These are phyloP conservation scores for Chaetodon trifasciatus DNA, from an alignment of 2,797 vertebrate species.

Conservation along the genomic window DNA sequence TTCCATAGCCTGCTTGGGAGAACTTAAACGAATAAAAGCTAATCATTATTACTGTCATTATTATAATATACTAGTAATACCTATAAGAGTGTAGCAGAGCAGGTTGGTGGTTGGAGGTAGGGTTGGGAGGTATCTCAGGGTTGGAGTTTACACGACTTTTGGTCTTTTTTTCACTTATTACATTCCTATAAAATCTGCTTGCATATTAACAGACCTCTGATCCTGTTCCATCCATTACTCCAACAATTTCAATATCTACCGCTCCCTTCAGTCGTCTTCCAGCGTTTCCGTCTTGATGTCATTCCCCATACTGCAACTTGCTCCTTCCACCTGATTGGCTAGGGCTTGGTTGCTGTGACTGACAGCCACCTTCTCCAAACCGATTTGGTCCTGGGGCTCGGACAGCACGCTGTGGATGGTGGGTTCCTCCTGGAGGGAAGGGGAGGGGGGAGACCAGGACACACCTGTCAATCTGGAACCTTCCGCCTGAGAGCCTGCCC, in stretches of 20 bases:
- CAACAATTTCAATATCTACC: slow-evolving; percentile 19
- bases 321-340: slow-evolving; percentile 85
- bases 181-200: slow-evolving; percentile 80
- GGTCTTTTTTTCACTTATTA: slow-evolving; percentile 76
- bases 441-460: slow-evolving; percentile 85
- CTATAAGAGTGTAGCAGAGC: slow-evolving; percentile 75
- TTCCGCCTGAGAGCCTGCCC: slow-evolving; percentile 72
- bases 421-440: slow-evolving; percentile 91
- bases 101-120: slow-evolving; percentile 81
- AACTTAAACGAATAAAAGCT: slow-evolving; percentile 50
- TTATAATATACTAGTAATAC: slow-evolving; percentile 65
- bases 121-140: slow-evolving; percentile 80
- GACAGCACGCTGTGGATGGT: slow-evolving; percentile 86
- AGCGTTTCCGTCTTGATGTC: slow-evolving; percentile 98
- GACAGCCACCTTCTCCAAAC: slow-evolving; percentile 92
- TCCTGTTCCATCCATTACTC: slow-evolving; percentile 52
- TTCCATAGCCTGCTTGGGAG: slow-evolving; percentile 48
- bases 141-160: slow-evolving; percentile 81
- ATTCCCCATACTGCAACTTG: slow-evolving; percentile 52
- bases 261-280: slow-evolving; percentile 92
- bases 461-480: slow-evolving; percentile 78
- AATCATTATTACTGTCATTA: slow-evolving; percentile 36
- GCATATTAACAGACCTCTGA: slow-evolving; percentile 78
- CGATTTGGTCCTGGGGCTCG: slow-evolving; percentile 93
- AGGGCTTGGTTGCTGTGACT: slow-evolving; percentile 91